Base-by-base conservation (phyloP, 2,113 vertebrate species). In the Apodemus sylvaticus region DNA sequence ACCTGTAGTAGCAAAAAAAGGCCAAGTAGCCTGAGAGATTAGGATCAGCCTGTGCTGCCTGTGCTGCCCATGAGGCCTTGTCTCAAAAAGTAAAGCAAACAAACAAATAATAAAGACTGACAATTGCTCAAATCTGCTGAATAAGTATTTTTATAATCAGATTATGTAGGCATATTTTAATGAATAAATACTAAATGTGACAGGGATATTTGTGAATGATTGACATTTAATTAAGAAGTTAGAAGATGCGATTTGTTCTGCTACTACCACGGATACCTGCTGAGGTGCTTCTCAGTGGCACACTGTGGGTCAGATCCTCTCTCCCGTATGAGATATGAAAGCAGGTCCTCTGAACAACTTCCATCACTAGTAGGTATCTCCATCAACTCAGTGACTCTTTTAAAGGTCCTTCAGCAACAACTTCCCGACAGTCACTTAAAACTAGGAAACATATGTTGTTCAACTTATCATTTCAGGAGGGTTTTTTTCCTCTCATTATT, bases 381-480 rank as follows among this genome's bases (percentile, higher is more conserved):
- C 97, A 96, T 95, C 93, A 98, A 94, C 88, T 86, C 86, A 76
- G 26, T 48, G 31, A 88, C 22, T 10, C 34, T 85, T 90, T 71
- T 42, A 68, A 17, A 58, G 42, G 58, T 89, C 11, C 45, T 94
- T 89, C 79, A 62, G 82, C n/a, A 48, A 78, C 88, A 94, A 93
- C 39, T 93, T 68, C n/a, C 92, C 64, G 42, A 58, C 22, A 45
- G 62, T 83, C 51, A 73, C 95, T 98, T 91, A 60, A 97, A 98
- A 64, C 39, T 95, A 96, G 51, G 2, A 96, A 98, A 97, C 86
- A 91, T 20, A 96, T 92, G 68, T 97, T 88, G 19, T 92, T 77
- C 12, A 92, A 42, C 45, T 74, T 86, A 74, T n/a, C 26, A 88
- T 77, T 93, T 34, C 48, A 87, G 39, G 78, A 83, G 22, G 78